Evolutionary conservation across 2,888 invertebrate species (phyloP).

Genomic region (Rhagium mordax): DNA sequence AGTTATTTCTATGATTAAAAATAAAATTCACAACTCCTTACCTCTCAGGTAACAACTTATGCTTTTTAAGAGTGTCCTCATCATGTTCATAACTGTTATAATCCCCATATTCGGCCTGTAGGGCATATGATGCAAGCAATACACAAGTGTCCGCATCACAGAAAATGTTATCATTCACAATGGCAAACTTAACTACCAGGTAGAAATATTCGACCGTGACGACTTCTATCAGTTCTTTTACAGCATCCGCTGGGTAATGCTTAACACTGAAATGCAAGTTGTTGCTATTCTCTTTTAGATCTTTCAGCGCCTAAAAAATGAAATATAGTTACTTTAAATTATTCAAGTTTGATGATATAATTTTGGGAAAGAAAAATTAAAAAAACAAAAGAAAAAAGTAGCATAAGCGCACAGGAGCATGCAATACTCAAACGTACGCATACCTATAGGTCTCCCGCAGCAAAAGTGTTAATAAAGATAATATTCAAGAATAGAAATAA

Average conservation of each 20-base stretch:
- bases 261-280: constrained; percentile 83
- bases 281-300: constrained; percentile 54
- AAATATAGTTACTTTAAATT: too few species aligned
- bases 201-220: constrained; percentile 96
- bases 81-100: constrained; percentile 86
- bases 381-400: too few species aligned
- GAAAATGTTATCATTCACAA: constrained; percentile 97
- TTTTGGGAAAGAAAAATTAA: too few species aligned
- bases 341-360: too few species aligned
- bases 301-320: constrained; percentile 58
- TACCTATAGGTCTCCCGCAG: too few species aligned
- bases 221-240: constrained; percentile 98
- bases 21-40: constrained; percentile 57
- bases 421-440: too few species aligned
- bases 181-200: constrained; percentile 94
- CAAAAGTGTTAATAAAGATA: too few species aligned
- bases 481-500: too few species aligned
- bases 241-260: constrained; percentile 99
- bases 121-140: constrained; percentile 96
- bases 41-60: constrained; percentile 93
- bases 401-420: too few species aligned
- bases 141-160: constrained; percentile 99
- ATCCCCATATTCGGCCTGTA: constrained; percentile 97
- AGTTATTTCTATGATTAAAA: too few species aligned
- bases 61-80: constrained; percentile 88